phyloP scores from a whole-genome alignment of 2,888 invertebrate genomes.

The Chrysolina haemoptera region DNA sequence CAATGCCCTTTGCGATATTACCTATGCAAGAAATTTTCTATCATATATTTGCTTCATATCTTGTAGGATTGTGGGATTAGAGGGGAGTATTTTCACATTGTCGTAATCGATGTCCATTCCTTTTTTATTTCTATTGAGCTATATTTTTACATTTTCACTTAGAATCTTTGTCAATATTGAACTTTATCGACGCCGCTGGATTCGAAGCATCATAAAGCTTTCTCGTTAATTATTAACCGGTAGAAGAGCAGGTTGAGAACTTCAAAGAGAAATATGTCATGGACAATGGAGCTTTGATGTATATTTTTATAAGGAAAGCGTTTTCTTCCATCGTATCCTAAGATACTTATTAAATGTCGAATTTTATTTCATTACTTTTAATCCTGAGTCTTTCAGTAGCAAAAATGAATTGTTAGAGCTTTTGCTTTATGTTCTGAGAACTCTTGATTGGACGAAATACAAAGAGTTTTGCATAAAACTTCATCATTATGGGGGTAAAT shows the following conservation, averaged over 20 bases:
- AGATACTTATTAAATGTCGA: slow-evolving; percentile 56
- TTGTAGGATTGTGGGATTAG: too few relatives aligned
- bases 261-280: slow-evolving; percentile 68
- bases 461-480: neutral
- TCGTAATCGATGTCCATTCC: too few relatives aligned
- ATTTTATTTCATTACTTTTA: slow-evolving; percentile 60
- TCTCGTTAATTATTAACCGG: slow-evolving; percentile 69
- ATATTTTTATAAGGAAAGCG: slow-evolving; percentile 57
- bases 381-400: slow-evolving; percentile 50
- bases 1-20: too few relatives aligned
- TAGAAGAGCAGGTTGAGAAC: slow-evolving; percentile 66
- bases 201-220: slow-evolving; percentile 62
- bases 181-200: slow-evolving; percentile 28
- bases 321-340: slow-evolving; percentile 43
- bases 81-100: too few relatives aligned
- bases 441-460: neutral
- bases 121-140: neutral
- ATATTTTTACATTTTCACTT: neutral
- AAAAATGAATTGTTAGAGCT: slow-evolving; percentile 52
- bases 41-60: too few relatives aligned
- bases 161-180: too few relatives aligned
- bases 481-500: neutral
- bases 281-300: slow-evolving; percentile 68
- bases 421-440: slow-evolving; percentile 32
- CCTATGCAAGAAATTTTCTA: too few relatives aligned